phyloP scores from a whole-genome alignment of 2,797 vertebrate genomes.

The Rhynchonycteris naso region DNA sequence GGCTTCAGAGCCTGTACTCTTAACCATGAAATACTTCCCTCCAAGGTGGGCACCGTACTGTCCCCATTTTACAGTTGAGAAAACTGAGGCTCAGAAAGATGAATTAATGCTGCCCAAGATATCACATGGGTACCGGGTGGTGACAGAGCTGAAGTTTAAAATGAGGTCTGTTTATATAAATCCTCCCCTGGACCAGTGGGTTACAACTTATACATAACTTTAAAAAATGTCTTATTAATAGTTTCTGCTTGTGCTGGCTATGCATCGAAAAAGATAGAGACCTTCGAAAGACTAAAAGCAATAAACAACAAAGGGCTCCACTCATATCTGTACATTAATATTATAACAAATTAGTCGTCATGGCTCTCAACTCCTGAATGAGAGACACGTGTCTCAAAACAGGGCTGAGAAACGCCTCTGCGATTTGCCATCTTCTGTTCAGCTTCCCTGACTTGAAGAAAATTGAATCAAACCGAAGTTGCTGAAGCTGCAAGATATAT shows the following conservation, averaged over 20 bases:
- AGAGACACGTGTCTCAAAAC: background rate
- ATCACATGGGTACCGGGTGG: background rate
- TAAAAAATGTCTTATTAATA: background rate
- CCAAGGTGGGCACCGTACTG: background rate
- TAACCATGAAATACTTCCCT: background rate
- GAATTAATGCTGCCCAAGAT: background rate
- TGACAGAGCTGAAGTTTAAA: background rate
- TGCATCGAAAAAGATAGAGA: background rate
- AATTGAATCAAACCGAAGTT: slow-evolving; percentile 38
- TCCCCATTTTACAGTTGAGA: slow-evolving; percentile 44
- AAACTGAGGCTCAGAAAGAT: background rate
- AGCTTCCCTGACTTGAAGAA: slow-evolving; percentile 45
- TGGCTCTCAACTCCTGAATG: background rate
- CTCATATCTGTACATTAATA: background rate
- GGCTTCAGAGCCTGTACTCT: background rate
- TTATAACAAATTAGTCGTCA: background rate
- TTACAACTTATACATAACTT: background rate
- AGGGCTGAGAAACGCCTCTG: background rate
- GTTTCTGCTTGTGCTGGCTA: background rate
- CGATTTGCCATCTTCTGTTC: background rate
- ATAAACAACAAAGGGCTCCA: background rate
- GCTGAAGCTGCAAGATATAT: slow-evolving; percentile 69
- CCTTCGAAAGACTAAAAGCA: background rate
- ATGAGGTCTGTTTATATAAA: background rate
- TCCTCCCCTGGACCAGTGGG: background rate